Base-by-base conservation (phyloP, 2,888 invertebrate species). In the Drosophila maculinotata region DNA sequence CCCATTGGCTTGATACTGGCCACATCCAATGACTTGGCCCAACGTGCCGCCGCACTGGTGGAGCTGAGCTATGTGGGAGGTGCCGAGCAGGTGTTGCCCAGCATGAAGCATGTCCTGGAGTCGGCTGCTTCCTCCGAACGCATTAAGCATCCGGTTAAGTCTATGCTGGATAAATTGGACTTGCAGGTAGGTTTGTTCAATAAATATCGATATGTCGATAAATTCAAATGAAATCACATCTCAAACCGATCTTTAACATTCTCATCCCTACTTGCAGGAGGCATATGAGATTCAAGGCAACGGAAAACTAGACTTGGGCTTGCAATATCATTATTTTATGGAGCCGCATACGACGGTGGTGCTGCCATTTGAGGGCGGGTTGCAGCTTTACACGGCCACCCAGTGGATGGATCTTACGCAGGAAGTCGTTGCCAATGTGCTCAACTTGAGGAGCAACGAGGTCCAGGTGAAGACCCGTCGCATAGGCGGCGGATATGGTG, bases 401-500 rank as follows among this genome's bases (percentile, higher is more conserved):
- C 95, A 96, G 75, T 94, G 93, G 93, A 92, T 94, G 73, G 94
- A 95, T 76, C 88, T 93, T 7, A 90, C 92, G 0, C 95, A 95
- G 86, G 87, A 92, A 17, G 92, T 93, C 0, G 91, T 95, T 4
- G 92, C 95, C 0, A 85, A 92, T 15, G 91, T 93, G 20, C 92
- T 95, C 0, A 92, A 92, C 6, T 79, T 95, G 14, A 93, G 93
- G 8, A 91, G 93, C 52, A 94, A 95, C 84, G 93, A 96, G 45
- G 93, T 97, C n/a, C 94, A 95, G 68, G 92, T 97, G 0, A 91
- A 92, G 38, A 95, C 96, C 0, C 93, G 94, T 4, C 94, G 97
- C 33, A 76, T 97, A 2, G 97, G 97, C 1, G 97, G 97, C 9
- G 96, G 92, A 0, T 98, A 95, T 88, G 97, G 97, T 0, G 93